phyloP scores from a whole-genome alignment of 2,888 invertebrate genomes.

The Scaptomyza parva region DNA sequence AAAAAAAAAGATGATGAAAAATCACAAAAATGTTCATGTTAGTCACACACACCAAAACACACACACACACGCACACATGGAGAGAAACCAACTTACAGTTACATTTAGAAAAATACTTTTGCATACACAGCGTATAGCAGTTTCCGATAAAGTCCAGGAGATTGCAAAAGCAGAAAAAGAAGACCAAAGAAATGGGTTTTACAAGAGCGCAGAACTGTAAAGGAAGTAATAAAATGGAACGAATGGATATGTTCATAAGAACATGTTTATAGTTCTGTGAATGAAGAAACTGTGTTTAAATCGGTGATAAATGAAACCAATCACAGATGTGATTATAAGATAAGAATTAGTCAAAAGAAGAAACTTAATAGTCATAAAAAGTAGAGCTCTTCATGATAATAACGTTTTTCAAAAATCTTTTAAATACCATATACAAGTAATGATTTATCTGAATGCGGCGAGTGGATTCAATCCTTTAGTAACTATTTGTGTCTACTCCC shows the following conservation, averaged over 20 bases:
- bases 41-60: constrained; percentile 37
- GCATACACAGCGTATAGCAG: constrained; percentile 32
- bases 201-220: not conserved
- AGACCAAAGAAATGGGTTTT: not conserved
- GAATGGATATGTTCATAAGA: not conserved
- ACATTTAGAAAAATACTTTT: constrained; percentile 39
- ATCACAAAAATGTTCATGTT: constrained; percentile 68
- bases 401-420: no score
- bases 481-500: not conserved
- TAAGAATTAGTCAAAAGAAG: no score
- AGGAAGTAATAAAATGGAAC: not conserved
- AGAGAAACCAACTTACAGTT: constrained; percentile 11
- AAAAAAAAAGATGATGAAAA: constrained; percentile 68
- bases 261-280: no score
- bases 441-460: not conserved
- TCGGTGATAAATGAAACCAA: no score
- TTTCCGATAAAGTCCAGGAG: constrained; percentile 16
- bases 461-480: not conserved
- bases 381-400: no score
- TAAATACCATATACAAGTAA: no score
- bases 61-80: constrained; percentile 10
- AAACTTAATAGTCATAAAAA: no score
- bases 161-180: no score
- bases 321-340: no score
- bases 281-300: no score